Base-by-base conservation (phyloP, 2,888 invertebrate genomes). In the Dicyrtoma fusca region DNA sequence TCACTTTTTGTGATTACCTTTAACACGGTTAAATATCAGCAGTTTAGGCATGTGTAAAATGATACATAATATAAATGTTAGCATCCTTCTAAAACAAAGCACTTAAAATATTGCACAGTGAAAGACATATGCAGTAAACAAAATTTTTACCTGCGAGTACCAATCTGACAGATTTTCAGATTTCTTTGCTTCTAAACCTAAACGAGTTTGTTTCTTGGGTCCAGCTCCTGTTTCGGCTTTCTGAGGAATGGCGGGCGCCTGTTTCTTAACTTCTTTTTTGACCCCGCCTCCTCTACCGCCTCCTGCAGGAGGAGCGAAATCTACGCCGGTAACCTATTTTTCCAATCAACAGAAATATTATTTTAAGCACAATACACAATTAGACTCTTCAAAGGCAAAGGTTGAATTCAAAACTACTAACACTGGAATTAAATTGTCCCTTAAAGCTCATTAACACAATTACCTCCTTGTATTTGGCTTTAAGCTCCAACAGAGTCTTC, bases 131-230 rank as follows among this genome's bases (percentile, higher is more conserved):
- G 17, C 14, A 49, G 17, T 25, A 34, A 13, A 42, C 44, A 42
- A 4, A 44, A 1, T 21, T n/a, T 34, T 14, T 70, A 92, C 92
- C 86, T 97, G 97, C 0, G 96, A 94, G 84, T 98, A 99, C 99
- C 99, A 99, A 75, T 98, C 97, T 0, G 97, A 88, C 34, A 99
- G 86, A 83, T 96, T 94, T 25, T 92, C 95, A 81, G 91, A 91
- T 83, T 99, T 99, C 80, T 88, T 91, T 0, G 92, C 94, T 84
- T 98, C 98, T 23, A 99, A 84, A 1, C 99, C 97, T 8, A 99
- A 86, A 65, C 96, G 88, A 0, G 97, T 97, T 82, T 95, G 90
- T 82, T 97, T 97, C 85, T 97, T 97, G 0, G 85, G 42, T 8
- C 55, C 47, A 62, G 44, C 59, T 34, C 53, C 19, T n/a, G 68